These are phyloP conservation scores for Ascidia mentula DNA, from an alignment of 23 tunicate species.

Conservation along the genomic window DNA sequence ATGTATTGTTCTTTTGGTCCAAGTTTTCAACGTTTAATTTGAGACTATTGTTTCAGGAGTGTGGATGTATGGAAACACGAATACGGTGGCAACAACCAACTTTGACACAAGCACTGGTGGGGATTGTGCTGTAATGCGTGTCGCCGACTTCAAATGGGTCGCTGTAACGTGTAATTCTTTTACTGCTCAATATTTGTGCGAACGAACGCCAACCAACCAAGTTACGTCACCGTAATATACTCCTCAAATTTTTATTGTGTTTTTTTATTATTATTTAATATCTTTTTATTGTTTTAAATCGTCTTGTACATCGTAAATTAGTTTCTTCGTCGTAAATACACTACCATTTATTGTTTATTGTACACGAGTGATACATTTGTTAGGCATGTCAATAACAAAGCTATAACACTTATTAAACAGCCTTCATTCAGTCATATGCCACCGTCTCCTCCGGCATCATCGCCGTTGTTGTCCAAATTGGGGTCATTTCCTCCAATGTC, in stretches of 20 bases:
- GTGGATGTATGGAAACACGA: conserved; percentile 8
- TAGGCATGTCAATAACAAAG: no score
- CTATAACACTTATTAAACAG: no score
- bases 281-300: neutral
- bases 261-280: no score
- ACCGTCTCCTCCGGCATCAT: conserved; percentile 26
- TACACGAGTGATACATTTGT: no score
- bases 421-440: neutral
- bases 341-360: no score
- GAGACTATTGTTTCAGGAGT: neutral
- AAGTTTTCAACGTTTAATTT: no score
- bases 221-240: neutral
- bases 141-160: conserved; percentile 1
- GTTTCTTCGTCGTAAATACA: no score
- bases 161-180: conserved; percentile 1
- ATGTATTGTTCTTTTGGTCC: no score
- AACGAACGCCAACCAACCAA: neutral
- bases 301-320: neutral
- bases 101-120: neutral
- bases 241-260: neutral
- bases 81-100: conserved; percentile 15
- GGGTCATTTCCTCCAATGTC: conserved; percentile 8
- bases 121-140: conserved; percentile 12
- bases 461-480: conserved; percentile 8
- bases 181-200: conserved; percentile 12